Conservation (phyloP, 2,797 vertebrate genomes). For the Manis javanica region DNA sequence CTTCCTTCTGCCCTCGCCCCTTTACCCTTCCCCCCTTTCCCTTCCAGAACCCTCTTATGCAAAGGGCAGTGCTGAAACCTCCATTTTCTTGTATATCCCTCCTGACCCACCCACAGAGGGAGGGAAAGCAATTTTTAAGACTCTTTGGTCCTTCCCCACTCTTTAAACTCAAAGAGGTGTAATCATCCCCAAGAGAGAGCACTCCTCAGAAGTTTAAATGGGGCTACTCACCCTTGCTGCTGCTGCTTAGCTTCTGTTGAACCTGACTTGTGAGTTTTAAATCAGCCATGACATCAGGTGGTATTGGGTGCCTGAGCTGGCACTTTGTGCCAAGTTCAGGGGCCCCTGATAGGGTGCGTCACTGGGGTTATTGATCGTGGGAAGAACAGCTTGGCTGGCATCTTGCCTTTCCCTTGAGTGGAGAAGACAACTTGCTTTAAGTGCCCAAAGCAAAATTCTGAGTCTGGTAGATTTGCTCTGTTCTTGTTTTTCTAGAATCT, state of each 20-base stretch:
- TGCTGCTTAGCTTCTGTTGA: conserved; percentile 59
- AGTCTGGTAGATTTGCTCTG: background rate
- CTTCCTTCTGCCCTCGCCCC: conserved; percentile 7
- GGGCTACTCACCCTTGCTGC: conserved; percentile 55
- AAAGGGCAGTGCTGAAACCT: conserved; percentile 67
- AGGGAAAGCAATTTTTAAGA: conserved; percentile 71
- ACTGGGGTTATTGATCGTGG: conserved; percentile 81
- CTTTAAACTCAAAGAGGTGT: conserved; percentile 71
- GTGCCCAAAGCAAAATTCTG: conserved; percentile 41
- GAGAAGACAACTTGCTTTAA: conserved; percentile 9
- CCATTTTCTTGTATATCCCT: conserved; percentile 78
- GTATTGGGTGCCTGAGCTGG: conserved; percentile 66
- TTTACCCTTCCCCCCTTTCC: background rate
- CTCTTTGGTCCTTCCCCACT: conserved; percentile 58
- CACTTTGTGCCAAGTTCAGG: conserved; percentile 78
- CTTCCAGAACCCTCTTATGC: conserved; percentile 74
- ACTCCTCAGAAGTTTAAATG: conserved; percentile 73
- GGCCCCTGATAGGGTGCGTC: conserved; percentile 79
- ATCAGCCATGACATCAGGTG: conserved; percentile 77
- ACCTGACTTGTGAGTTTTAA: conserved; percentile 69
- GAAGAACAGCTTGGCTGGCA: conserved; percentile 80
- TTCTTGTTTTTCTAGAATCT: conserved; percentile 32
- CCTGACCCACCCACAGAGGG: conserved; percentile 64
- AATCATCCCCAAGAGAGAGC: conserved; percentile 40
- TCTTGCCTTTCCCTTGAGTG: background rate